Conservation (phyloP, 23 tunicate species). For the Clavelina lepadiformis region DNA sequence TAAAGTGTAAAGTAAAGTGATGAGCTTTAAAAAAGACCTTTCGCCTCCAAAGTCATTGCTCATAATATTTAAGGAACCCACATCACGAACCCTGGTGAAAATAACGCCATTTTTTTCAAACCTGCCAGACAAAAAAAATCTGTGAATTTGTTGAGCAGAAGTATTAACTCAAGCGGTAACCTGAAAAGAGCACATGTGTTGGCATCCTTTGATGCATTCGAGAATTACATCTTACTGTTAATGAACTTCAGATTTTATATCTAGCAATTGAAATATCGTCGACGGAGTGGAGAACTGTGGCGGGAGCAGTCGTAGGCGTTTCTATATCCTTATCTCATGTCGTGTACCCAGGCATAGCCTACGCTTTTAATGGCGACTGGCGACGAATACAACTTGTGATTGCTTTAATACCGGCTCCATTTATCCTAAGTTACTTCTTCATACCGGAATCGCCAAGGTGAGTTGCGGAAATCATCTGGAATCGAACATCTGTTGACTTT, state of each 20-base stretch:
- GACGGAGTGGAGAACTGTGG: conserved; percentile 25
- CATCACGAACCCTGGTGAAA: too few relatives aligned
- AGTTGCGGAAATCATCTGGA: too few relatives aligned
- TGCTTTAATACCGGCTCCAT: conserved; percentile 13
- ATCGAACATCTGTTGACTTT: background rate
- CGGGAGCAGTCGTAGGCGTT: conserved; percentile 16
- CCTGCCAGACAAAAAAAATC: background rate
- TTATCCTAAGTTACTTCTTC: conserved; percentile 26
- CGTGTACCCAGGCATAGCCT: conserved; percentile 43
- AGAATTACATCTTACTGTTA: too few relatives aligned
- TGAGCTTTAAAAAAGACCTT: too few relatives aligned
- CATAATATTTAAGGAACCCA: too few relatives aligned
- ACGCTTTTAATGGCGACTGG: conserved; percentile 44
- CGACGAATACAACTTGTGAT: conserved; percentile 22
- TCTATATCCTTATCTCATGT: conserved; percentile 34
- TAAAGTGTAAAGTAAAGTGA: too few relatives aligned
- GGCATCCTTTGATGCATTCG: too few relatives aligned
- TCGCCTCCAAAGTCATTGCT: too few relatives aligned
- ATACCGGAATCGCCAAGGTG: conserved; percentile 76
- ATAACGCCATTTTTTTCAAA: too few relatives aligned
- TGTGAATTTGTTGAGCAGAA: too few relatives aligned
- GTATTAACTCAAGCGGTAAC: too few relatives aligned
- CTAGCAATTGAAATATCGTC: conserved; percentile 35
- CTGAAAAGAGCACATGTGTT: too few relatives aligned
- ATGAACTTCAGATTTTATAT: background rate